Base-by-base conservation (phyloP, 2,113 vertebrate species). In the Sander vitreus region DNA sequence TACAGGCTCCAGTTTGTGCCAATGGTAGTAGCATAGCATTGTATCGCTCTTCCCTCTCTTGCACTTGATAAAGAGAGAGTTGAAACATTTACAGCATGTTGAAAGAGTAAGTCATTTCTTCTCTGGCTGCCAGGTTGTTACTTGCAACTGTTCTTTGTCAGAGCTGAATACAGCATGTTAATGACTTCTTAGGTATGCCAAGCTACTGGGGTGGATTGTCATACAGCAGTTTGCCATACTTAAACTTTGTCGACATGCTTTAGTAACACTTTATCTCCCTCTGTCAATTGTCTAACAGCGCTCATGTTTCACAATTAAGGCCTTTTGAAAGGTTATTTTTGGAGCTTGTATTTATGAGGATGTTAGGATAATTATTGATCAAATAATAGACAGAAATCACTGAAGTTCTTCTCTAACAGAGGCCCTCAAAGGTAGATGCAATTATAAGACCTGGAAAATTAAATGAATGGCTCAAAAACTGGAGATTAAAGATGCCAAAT, bases 231-330 rank as follows among this genome's bases (percentile, higher is more conserved):
- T 65, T 0, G n/a, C 50, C 74, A 67, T 84, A 48, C 76, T 80
- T 57, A 72, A 50, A 87, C 54, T 27, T 84, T 47, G 57, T 84
- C 80, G 70, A 43, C 78, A 83, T 87, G 86, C 70, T 67, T 76
- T 33, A 23, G 30, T 67, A 60, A 85, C 75, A 84, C 72, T 75
- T 74, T 58, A 63, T 78, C 63, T 53, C 43, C 55, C 3, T 21
- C 80, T 3, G 23, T 70, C 66, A 45, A 5, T 53, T 60, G 50
- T 75, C 70, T 73, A 11, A 4, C 18, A 19, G 55, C 2, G 1
- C 36, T 86, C 70, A 72, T 50, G 53, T 78, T 82, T 81, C 75
- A 72, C 30, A 45, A 58, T 27, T 54, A 39, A 39, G 10, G 10
- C 39, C 10, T 43, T 39, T 39, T 39, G 5, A 45, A 30, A 48